phyloP scores from a whole-genome alignment of 2,888 invertebrate species.

The Idaea aversata region DNA sequence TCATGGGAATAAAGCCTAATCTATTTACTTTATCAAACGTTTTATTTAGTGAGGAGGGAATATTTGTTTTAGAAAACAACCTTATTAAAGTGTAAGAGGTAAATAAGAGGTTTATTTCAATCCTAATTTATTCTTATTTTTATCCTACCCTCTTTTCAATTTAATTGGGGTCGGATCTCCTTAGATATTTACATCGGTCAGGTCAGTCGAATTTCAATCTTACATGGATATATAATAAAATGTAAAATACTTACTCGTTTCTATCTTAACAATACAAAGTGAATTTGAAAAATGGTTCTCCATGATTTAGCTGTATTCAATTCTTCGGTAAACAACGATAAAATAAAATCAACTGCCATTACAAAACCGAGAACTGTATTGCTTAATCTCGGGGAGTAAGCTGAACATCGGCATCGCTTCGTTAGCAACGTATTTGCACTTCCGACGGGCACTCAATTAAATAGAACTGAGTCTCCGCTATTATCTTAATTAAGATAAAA shows the following conservation, averaged over 20 bases:
- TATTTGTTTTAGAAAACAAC: neutral
- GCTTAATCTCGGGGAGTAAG: conserved; percentile 5
- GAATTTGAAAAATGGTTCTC: neutral
- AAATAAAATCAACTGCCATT: neutral
- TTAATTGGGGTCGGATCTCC: neutral
- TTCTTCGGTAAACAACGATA: conserved; percentile 1
- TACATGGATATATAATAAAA: neutral
- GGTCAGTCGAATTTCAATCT: neutral
- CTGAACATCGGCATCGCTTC: neutral
- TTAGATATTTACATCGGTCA: neutral
- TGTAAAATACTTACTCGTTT: neutral
- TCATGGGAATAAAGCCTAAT: neutral
- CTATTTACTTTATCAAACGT: neutral
- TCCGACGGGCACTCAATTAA: conserved; percentile 17
- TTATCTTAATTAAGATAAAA: conserved; percentile 40
- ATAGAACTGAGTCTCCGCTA: conserved; percentile 27
- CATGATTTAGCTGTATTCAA: neutral
- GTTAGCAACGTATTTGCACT: conserved; percentile 12
- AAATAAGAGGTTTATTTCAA: neutral
- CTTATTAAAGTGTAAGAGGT: neutral
- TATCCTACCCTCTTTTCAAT: neutral
- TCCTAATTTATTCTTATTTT: neutral
- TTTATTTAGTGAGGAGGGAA: neutral
- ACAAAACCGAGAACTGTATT: conserved; percentile 8
- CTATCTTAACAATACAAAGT: neutral